phyloP scores from a whole-genome alignment of 2,797 vertebrate genomes.

The Emydoidea blandingii region DNA sequence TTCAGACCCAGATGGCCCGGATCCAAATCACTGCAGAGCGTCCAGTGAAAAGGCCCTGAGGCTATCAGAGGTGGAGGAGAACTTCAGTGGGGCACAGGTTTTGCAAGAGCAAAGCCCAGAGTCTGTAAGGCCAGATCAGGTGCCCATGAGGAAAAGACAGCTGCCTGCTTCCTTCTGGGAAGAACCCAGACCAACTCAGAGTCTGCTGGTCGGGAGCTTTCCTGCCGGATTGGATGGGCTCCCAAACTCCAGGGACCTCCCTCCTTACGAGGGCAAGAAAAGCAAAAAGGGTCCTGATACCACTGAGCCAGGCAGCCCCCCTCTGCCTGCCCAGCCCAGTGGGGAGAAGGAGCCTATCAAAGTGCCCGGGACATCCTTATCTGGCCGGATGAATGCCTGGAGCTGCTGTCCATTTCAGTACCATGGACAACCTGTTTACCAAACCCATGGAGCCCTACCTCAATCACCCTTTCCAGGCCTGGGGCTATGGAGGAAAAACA shows the following conservation, averaged over 20 bases:
- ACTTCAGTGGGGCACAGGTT: background rate
- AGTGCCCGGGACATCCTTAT: constrained; percentile 74
- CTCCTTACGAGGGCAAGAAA: constrained; percentile 77
- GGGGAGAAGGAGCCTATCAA: constrained; percentile 84
- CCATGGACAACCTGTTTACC: constrained; percentile 89
- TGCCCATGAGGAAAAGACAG: constrained; percentile 98
- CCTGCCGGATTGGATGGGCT: constrained; percentile 75
- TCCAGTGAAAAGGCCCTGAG: constrained; percentile 72
- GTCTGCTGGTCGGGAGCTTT: constrained; percentile 65
- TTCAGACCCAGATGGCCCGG: constrained; percentile 52
- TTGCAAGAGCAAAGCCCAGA: constrained; percentile 74
- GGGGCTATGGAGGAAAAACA: constrained; percentile 88
- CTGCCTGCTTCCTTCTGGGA: constrained; percentile 98
- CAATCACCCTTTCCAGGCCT: constrained; percentile 79
- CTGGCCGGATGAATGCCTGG: constrained; percentile 83
- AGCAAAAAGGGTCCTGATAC: constrained; percentile 60
- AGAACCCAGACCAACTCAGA: constrained; percentile 89
- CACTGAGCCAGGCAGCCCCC: constrained; percentile 66
- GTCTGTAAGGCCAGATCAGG: constrained; percentile 81
- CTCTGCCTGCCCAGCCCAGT: constrained; percentile 57
- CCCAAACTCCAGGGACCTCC: constrained; percentile 58
- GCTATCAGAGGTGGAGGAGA: constrained; percentile 30
- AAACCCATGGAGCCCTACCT: constrained; percentile 83
- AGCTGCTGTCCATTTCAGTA: constrained; percentile 92
- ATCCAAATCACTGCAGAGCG: constrained; percentile 43